Percentiles rank a stretch among this genome's conserved stretches.
Evolutionary conservation across 1,140 invertebrate genomes (phyloP).

Genomic region (Sipha flava): DNA sequence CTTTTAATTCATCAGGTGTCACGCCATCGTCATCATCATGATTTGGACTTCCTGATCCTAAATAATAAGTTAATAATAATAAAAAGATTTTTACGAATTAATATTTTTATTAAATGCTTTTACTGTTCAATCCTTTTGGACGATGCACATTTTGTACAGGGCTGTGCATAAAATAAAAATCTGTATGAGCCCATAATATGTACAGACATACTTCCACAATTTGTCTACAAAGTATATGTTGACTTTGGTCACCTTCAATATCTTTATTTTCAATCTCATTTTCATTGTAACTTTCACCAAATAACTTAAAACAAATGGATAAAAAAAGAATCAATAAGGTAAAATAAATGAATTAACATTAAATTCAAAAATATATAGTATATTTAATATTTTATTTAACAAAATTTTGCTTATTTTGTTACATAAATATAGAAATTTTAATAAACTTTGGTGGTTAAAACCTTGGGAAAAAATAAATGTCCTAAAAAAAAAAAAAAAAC

Average conservation of each 20-base stretch:
- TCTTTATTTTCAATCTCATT: neutral
- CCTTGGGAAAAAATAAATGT: too few species aligned
- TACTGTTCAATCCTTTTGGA: constrained; percentile 15
- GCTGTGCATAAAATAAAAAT: constrained; percentile 22
- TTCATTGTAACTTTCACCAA: neutral
- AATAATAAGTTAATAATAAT: neutral
- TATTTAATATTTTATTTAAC: too few species aligned
- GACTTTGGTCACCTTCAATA: neutral
- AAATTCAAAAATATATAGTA: neutral
- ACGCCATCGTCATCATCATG: constrained; percentile 6
- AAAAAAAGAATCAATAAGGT: neutral
- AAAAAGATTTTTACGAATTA: neutral
- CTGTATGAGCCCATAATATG: constrained; percentile 24
- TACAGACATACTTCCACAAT: constrained; percentile 16
- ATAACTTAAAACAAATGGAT: neutral
- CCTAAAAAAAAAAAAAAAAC: too few species aligned
- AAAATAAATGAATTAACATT: neutral
- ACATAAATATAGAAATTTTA: too few species aligned
- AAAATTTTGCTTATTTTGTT: too few species aligned
- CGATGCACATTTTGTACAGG: constrained; percentile 11
- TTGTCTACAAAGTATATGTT: constrained; percentile 10
- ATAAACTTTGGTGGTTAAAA: too few species aligned
- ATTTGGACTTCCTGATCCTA: neutral
- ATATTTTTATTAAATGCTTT: neutral
- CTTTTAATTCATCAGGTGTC: constrained; percentile 25